These are phyloP conservation scores for Cuniculus paca DNA, from an alignment of 2,797 vertebrate species.

Conservation along the genomic window DNA sequence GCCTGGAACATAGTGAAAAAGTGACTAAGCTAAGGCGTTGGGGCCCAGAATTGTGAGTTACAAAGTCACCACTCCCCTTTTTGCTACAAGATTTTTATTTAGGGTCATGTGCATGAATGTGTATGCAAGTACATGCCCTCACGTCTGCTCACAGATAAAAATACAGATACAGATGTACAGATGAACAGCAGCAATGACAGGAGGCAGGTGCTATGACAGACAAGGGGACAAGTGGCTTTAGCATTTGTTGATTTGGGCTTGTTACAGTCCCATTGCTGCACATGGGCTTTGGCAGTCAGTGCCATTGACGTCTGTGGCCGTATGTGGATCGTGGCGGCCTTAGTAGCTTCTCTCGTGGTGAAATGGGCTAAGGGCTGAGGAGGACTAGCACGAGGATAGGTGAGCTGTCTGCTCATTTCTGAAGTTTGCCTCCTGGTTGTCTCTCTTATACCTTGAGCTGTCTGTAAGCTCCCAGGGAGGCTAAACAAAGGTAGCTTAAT, in stretches of 20 bases:
- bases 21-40: not conserved
- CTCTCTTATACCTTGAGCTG: slow-evolving; percentile 85
- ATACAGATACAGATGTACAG: not conserved
- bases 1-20: not conserved
- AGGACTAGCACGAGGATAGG: slow-evolving; percentile 79
- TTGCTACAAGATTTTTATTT: not conserved
- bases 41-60: not conserved
- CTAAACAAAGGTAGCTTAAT: slow-evolving; percentile 87
- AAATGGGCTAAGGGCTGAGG: slow-evolving; percentile 52
- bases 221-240: not conserved
- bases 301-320: slow-evolving; percentile 68
- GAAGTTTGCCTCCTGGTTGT: slow-evolving; percentile 85
- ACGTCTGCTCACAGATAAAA: not conserved
- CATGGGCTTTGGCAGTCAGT: slow-evolving; percentile 71
- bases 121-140: not conserved
- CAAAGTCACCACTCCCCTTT: not conserved
- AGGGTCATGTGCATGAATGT: not conserved
- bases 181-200: not conserved
- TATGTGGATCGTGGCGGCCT: slow-evolving; percentile 72
- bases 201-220: not conserved
- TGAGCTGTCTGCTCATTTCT: slow-evolving; percentile 81
- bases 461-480: slow-evolving; percentile 86
- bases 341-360: slow-evolving; percentile 79
- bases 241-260: not conserved
- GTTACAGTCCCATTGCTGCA: slow-evolving; percentile 49